These are phyloP conservation scores for Ceratosolen solmsi DNA, from an alignment of 1,140 invertebrate genomes.

Conservation along the genomic window DNA sequence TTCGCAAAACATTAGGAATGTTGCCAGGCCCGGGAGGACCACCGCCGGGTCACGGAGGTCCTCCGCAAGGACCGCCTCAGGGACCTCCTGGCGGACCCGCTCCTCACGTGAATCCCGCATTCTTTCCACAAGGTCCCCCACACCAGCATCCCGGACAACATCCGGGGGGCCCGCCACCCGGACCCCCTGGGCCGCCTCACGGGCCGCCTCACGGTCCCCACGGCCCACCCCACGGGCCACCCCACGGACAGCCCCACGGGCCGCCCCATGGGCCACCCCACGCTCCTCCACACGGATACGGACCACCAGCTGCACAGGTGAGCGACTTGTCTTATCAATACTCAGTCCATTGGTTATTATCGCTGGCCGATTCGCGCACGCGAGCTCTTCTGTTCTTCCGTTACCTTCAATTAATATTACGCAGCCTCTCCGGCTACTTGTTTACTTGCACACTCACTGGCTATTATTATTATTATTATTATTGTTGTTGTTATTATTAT, in stretches of 20 bases:
- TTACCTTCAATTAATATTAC: not conserved
- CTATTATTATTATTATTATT: no score
- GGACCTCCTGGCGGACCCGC: constrained; percentile 82
- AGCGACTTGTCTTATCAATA: not conserved
- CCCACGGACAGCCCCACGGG: constrained; percentile 77
- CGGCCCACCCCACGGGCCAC: constrained; percentile 76
- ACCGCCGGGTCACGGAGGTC: constrained; percentile 78
- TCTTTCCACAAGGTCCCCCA: constrained; percentile 87
- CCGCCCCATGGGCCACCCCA: constrained; percentile 75
- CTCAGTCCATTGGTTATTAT: not conserved
- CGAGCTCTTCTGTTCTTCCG: not conserved
- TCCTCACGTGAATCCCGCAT: constrained; percentile 96
- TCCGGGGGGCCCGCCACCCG: constrained; percentile 76
- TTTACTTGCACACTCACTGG: no score
- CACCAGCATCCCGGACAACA: constrained; percentile 77
- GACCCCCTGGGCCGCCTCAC: constrained; percentile 76
- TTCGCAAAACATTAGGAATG: constrained; percentile 60
- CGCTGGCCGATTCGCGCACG: no score
- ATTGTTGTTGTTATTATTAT: no score
- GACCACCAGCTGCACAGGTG: constrained; percentile 71
- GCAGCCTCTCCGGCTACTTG: no score
- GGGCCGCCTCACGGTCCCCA: constrained; percentile 77
- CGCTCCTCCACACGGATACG: constrained; percentile 78
- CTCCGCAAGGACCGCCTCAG: constrained; percentile 76
- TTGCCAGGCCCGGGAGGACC: constrained; percentile 76